These are phyloP conservation scores for Anticlea derivata DNA, from an alignment of 2,888 invertebrate species.

Conservation along the genomic window DNA sequence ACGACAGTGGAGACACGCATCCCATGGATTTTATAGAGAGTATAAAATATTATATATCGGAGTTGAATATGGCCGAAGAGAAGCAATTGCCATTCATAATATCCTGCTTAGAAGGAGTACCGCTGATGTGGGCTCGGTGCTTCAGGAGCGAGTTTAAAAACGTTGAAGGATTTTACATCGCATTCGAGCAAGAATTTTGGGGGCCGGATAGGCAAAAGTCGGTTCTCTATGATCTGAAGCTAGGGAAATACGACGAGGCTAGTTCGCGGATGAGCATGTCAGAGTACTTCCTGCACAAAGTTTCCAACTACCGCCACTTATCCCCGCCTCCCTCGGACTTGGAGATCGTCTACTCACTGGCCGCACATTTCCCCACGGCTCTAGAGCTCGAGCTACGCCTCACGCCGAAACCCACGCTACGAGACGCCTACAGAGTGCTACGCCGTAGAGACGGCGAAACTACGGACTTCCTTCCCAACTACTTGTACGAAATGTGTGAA, in stretches of 20 bases:
- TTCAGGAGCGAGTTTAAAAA: conserved; percentile 70
- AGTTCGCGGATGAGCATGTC: conserved; percentile 71
- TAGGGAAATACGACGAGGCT: conserved; percentile 72
- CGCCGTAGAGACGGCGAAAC: conserved; percentile 75
- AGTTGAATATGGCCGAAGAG: conserved; percentile 65
- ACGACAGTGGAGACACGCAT: conserved; percentile 71
- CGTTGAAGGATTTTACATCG: conserved; percentile 62
- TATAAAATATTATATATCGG: conserved; percentile 70
- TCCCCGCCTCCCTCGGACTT: conserved; percentile 76
- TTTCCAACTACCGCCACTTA: conserved; percentile 74
- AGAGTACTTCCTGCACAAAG: conserved; percentile 77
- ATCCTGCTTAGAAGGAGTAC: conserved; percentile 74
- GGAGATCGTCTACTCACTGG: conserved; percentile 76
- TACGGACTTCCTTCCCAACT: conserved; percentile 74
- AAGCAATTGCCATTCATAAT: conserved; percentile 73
- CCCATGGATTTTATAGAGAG: conserved; percentile 78
- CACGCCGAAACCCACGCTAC: conserved; percentile 74
- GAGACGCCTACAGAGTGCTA: conserved; percentile 74
- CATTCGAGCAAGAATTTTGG: conserved; percentile 79
- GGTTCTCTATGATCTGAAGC: conserved; percentile 74
- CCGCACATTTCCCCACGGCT: conserved; percentile 75
- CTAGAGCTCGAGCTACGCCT: conserved; percentile 75
- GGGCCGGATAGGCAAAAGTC: conserved; percentile 73
- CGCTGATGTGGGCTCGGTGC: conserved; percentile 77
- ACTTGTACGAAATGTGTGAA: conserved; percentile 79